Conservation (phyloP, 2,797 vertebrate genomes). For the Mycteria americana region DNA sequence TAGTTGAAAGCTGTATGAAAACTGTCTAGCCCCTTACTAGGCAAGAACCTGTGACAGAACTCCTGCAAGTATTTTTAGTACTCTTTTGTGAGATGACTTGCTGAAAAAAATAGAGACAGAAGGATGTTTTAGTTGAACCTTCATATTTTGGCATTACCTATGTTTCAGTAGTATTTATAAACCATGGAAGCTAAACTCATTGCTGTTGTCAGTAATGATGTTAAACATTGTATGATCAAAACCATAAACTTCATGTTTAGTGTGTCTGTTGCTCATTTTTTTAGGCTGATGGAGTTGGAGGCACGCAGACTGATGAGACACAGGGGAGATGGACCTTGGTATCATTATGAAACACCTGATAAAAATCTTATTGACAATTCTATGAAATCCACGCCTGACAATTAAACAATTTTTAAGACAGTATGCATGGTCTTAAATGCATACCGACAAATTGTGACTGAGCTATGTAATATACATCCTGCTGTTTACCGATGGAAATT, state of each 20-base stretch:
- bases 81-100: background rate
- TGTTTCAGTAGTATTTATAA: background rate
- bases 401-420: conserved; percentile 66
- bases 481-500: background rate
- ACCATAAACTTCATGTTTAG: background rate
- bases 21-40: background rate
- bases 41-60: background rate
- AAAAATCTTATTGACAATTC: conserved; percentile 82
- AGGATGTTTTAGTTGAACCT: background rate
- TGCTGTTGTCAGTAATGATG: background rate
- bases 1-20: background rate
- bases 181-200: background rate
- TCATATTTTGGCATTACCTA: background rate
- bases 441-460: background rate
- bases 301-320: conserved; percentile 85
- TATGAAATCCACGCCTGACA: conserved; percentile 85
- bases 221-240: background rate
- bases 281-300: conserved; percentile 79
- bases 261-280: background rate
- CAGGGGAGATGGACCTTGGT: conserved; percentile 93
- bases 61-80: background rate
- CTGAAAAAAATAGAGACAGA: background rate
- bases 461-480: conserved; percentile 18
- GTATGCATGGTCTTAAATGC: background rate
- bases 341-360: conserved; percentile 74